Evolutionary conservation across 2,888 invertebrate genomes (phyloP), one percentile per base, ranked within the genome.

Genomic region (Holacanthella duospinosa): DNA sequence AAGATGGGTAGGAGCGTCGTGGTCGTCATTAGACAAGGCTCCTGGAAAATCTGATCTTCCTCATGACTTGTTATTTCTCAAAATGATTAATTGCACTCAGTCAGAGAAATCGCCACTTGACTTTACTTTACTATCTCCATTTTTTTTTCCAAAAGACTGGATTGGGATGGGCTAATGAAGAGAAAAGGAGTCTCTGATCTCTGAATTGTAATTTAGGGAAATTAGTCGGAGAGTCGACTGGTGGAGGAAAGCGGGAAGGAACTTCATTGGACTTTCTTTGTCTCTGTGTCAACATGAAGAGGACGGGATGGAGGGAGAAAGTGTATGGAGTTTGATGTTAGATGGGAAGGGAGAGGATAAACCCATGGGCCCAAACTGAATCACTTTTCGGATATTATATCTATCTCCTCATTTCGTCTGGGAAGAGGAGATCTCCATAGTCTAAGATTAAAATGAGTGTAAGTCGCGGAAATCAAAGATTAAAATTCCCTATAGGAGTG

Each of bases 381-480:
- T 36, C 36, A 36, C 55, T 27, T 6, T 55, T 55, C 21, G 25
- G 55, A 55, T 55, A 55, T 26, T 55, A 55, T 55, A 27, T 55
- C 25, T 27, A 24, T 9, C 25, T 27, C 21, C 26, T 55, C 26
- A 36, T 36, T 36, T 36, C 36, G 36, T 36, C 16, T 36, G 6
- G 9, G 16, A 6, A 6, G 16, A 36, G 16, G 36, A 36, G 36
- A 36, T 36, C 16, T 36, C 36, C 36, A 36, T 36, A 36, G 36
- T 36, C 36, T 36, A 36, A 48, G 48, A 48, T 48, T 48, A 48
- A 48, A 48, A 48, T 9, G 48, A 48, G 48, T 48, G 48, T 48
- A 67, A 65, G 63, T 65, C 64, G 67, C 63, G 67, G 67, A 67
- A 67, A 67, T 67, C 67, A 67, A 67, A 67, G 67, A 67, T 67